These are phyloP conservation scores for Poeciliopsis retropinna DNA, from an alignment of 2,113 vertebrate genomes.

Conservation along the genomic window DNA sequence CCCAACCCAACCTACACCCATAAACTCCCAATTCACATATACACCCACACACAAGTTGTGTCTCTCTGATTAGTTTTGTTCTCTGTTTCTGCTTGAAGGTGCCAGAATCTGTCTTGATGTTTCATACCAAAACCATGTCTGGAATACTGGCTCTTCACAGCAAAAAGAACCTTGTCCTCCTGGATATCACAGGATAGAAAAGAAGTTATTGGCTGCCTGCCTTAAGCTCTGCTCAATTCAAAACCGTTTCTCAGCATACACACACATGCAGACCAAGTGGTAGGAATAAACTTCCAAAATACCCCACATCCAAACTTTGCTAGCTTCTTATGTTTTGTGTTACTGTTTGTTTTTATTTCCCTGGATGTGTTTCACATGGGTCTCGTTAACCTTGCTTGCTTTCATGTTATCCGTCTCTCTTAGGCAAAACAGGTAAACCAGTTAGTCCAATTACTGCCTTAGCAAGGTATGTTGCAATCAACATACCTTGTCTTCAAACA, in stretches of 20 bases:
- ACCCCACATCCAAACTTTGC: constrained; percentile 16
- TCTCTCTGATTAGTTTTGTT: constrained; percentile 21
- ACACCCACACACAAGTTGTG: no score
- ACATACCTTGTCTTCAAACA: neutral
- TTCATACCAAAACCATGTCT: constrained; percentile 24
- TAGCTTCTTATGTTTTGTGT: neutral
- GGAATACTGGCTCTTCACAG: constrained; percentile 22
- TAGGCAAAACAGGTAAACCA: neutral
- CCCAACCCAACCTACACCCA: neutral
- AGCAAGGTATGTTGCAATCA: neutral
- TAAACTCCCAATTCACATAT: neutral
- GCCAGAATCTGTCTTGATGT: constrained; percentile 23
- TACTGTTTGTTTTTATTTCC: neutral
- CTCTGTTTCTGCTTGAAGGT: constrained; percentile 14
- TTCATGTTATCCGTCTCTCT: neutral
- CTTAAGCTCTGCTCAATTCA: constrained; percentile 17
- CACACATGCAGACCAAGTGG: constrained; percentile 1
- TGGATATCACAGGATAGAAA: constrained; percentile 44
- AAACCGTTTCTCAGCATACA: neutral
- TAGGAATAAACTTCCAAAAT: constrained; percentile 18
- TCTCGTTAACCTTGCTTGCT: neutral
- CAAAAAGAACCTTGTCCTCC: constrained; percentile 41
- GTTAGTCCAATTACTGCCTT: neutral
- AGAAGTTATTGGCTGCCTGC: constrained; percentile 29
- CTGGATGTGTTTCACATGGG: neutral